Evolutionary conservation across 2,888 invertebrate genomes (phyloP), one percentile per base, ranked within the genome.

Genomic region (Drosophila subsilvestris): DNA sequence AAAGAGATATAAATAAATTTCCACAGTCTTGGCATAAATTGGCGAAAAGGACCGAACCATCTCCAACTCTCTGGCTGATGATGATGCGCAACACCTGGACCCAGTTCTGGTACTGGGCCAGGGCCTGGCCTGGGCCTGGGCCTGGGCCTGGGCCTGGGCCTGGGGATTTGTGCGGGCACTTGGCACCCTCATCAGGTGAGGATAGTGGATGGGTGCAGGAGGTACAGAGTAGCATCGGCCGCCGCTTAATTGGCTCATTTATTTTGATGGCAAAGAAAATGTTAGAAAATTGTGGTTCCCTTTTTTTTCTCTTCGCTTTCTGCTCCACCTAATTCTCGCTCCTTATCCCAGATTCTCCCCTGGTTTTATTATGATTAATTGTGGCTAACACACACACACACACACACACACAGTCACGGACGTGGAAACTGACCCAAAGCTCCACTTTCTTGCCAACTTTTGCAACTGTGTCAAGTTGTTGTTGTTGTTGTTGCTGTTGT

Each of bases 211-310:
- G 74, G 51, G 58, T 58, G 0, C 7, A n/a, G 37, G 37, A 37
- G 76, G 59, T 72, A 66, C 69, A 20, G 76, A 75, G 78, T 77
- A 74, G 74, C 76, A 73, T 75, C 72, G 84, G 85, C 71, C 78
- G 76, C 67, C 63, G 76, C 79, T 87, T 85, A 85, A 85, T 85
- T 85, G 84, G 87, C 84, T 85, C 84, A 85, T 85, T 84, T 85
- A 85, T 85, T 87, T 85, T 82, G 83, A 87, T 87, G 85, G 84
- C 77, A 75, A 80, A 79, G 86, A 81, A 84, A 86, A 86, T 84
- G 79, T 76, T 84, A 65, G 74, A 70, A 77, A 84, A 86, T 76
- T 79, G 84, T 72, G 72, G 73, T 66, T 68, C 65, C 63, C 75
- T 86, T 65, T 62, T 77, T 78, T 61, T 78, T 78, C 58, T 22